phyloP scores from a whole-genome alignment of 2,888 invertebrate genomes.

The Ophion slaviceki region DNA sequence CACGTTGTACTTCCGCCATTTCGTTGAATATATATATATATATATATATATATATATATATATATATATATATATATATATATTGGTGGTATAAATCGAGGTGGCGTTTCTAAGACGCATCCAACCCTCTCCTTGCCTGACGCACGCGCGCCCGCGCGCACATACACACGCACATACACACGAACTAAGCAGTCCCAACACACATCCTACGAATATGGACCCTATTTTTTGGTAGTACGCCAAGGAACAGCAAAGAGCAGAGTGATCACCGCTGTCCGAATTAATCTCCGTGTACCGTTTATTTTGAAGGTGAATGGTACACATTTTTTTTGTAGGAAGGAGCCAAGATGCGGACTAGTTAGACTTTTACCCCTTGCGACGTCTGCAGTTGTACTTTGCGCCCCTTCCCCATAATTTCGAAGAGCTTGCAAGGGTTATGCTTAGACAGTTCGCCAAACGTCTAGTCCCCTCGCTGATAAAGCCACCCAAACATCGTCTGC shows the following conservation, averaged over 20 bases:
- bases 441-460: background rate
- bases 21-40: slow-evolving; percentile 37
- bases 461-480: background rate
- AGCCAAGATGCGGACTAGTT: background rate
- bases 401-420: background rate
- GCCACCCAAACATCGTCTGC: background rate
- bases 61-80: slow-evolving; percentile 21
- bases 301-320: slow-evolving; percentile 37
- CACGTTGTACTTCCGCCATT: slow-evolving; percentile 38
- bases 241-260: slow-evolving; percentile 14
- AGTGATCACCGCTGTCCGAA: slow-evolving; percentile 48
- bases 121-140: slow-evolving; percentile 22
- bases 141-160: background rate
- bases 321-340: slow-evolving; percentile 4
- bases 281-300: slow-evolving; percentile 59
- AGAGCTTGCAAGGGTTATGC: background rate
- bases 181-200: slow-evolving; percentile 11
- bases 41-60: slow-evolving; percentile 28
- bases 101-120: slow-evolving; percentile 49
- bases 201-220: slow-evolving; percentile 16
- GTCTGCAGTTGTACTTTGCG: background rate
- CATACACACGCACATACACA: background rate
- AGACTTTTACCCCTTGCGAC: background rate
- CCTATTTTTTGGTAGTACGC: background rate
- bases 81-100: slow-evolving; percentile 39